Percentiles rank a stretch among this genome's conserved stretches.
Evolutionary conservation across 2,888 invertebrate species (phyloP).

Genomic region (Tipula unca): DNA sequence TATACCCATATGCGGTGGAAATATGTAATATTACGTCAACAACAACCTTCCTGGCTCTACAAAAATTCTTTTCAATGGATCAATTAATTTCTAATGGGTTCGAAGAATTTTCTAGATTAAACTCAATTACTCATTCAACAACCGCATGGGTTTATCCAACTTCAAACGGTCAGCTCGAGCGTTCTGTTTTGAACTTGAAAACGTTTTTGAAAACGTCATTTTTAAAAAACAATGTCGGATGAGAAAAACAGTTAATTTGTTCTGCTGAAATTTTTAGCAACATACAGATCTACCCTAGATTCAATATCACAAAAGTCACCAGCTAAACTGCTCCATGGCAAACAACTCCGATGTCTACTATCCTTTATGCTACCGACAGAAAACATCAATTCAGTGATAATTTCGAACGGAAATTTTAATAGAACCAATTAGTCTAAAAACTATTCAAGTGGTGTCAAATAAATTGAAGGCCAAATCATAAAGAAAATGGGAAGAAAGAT

Average conservation of each 20-base stretch:
- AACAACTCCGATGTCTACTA: neutral
- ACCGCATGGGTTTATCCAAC: neutral
- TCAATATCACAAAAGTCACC: neutral
- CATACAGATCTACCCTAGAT: neutral
- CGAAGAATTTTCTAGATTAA: neutral
- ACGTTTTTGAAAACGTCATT: no score
- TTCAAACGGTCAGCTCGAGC: neutral
- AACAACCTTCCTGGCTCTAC: no score
- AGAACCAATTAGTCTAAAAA: neutral
- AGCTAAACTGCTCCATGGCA: neutral
- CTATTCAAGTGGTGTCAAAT: neutral
- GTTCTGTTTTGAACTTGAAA: neutral
- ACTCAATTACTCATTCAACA: neutral
- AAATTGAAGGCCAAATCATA: neutral
- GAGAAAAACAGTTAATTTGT: neutral
- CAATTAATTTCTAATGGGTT: neutral
- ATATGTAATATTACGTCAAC: no score
- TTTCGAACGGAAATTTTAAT: neutral
- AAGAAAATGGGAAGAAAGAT: neutral
- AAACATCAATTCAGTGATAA: no score
- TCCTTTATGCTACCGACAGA: neutral
- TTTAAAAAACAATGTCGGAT: no score
- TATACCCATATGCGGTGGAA: no score
- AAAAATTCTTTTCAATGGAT: no score
- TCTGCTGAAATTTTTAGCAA: neutral